Evolutionary conservation across 2,113 vertebrate species (phyloP), one percentile per base, ranked within the genome.

Genomic region (Prionailurus bengalensis): DNA sequence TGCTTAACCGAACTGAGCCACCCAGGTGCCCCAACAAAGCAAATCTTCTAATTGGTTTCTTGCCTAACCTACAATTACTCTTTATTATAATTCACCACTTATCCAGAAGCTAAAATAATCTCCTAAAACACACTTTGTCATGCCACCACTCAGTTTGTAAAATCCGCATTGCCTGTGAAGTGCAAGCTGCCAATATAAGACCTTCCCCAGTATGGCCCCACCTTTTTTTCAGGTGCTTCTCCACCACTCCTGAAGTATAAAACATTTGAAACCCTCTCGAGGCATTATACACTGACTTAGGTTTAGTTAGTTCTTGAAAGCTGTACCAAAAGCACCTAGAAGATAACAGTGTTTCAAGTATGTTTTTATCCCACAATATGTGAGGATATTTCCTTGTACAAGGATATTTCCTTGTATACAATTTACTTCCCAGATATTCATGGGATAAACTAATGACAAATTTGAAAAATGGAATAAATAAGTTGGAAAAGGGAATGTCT

Each of bases 401-500:
- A 82, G 85, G 81, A 80, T 61, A 48, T 45, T 81, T 70, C 39
- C 15, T 89, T 81, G 73, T 7, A 85, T 33, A 45, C 45, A 45
- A 9, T 45, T 45, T 45, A 45, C 45, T 45, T 45, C 8, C 45
- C 45, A 45, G 23, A 29, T 58, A 83, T 23, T 58, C 33, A 29
- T 51, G 87, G 29, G 42, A 65, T 58, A 51, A 83, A 48, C 15
- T 51, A 33, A 93, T 27, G 31, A 71, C 45, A 95, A 55, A 53
- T 51, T 80, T 65, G 83, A 23, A 80, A 74, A 94, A 31, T 27
- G 23, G 66, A 92, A 81, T 76, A 90, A 95, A 74, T 88, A 55
- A 84, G 61, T 45, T 76, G 55, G 31, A 63, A 89, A 78, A 78
- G 55, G 7, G 74, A 71, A 51, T 79, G 71, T 89, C 58, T 91